These are phyloP conservation scores for Colletes collaris DNA, from an alignment of 2,888 invertebrate species.

Conservation along the genomic window DNA sequence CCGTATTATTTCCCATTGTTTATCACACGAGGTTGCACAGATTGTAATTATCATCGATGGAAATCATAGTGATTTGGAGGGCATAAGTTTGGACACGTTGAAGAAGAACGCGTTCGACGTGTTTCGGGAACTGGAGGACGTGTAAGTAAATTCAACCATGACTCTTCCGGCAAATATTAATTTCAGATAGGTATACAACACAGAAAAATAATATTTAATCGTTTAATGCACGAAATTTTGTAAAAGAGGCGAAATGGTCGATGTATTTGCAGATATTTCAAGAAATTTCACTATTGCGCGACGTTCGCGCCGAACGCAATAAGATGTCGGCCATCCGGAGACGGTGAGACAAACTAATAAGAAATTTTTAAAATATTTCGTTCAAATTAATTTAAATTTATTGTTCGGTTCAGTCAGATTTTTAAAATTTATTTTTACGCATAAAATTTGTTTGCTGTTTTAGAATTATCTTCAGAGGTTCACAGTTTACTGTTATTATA, in stretches of 20 bases:
- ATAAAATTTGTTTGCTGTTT: not conserved
- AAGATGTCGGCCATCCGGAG: conserved; percentile 86
- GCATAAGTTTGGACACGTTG: conserved; percentile 84
- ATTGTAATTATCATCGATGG: not conserved
- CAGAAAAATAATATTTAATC: too few species aligned
- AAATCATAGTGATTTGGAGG: conserved; percentile 84
- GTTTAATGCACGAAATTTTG: too few species aligned
- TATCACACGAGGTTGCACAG: not conserved
- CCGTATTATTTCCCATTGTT: not conserved
- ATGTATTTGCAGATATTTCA: conserved; percentile 84
- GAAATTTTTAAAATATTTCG: not conserved
- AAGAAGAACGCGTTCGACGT: conserved; percentile 84
- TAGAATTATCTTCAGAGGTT: conserved; percentile 2
- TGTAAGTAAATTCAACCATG: conserved; percentile 78
- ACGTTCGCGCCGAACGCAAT: conserved; percentile 85
- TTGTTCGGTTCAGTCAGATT: not conserved
- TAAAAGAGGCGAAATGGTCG: not conserved
- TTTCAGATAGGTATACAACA: not conserved
- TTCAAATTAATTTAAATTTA: not conserved
- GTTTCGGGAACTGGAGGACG: conserved; percentile 84
- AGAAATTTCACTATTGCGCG: conserved; percentile 87
- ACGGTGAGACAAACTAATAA: conserved; percentile 83
- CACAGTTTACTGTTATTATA: not conserved
- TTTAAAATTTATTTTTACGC: not conserved
- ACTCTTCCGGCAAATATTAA: not conserved